These are phyloP conservation scores for Dascillus cervinus DNA, from an alignment of 2,888 invertebrate genomes.

Conservation along the genomic window DNA sequence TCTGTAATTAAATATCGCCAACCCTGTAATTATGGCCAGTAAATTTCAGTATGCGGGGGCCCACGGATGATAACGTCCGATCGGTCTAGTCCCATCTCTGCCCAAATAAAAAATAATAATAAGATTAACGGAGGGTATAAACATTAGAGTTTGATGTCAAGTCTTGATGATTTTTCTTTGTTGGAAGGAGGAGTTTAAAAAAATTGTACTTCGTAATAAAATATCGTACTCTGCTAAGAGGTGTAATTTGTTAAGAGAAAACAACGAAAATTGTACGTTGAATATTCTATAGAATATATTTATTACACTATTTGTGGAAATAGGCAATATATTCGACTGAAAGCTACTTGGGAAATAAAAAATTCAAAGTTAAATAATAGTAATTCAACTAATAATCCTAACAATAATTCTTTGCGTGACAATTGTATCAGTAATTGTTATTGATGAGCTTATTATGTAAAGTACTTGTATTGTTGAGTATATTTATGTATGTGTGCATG, in stretches of 20 bases:
- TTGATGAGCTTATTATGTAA: conserved; percentile 15
- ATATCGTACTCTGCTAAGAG: too few species aligned
- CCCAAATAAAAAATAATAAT: conserved; percentile 20
- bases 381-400: too few species aligned
- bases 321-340: too few species aligned
- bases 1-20: conserved; percentile 73
- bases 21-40: conserved; percentile 82
- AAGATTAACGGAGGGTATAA: conserved; percentile 24
- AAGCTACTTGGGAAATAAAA: too few species aligned
- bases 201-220: conserved; percentile 3
- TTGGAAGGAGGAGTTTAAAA: conserved; percentile 8
- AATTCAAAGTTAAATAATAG: too few species aligned
- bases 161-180: too few species aligned
- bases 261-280: conserved; percentile 1
- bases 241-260: conserved; percentile 2
- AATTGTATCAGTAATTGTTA: conserved; percentile 16
- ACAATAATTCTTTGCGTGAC: too few species aligned
- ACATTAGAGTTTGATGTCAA: conserved; percentile 18
- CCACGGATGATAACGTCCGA: conserved; percentile 42
- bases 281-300: too few species aligned
- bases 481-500: too few species aligned
- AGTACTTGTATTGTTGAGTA: conserved; percentile 13
- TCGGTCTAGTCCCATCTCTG: conserved; percentile 42
- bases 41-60: conserved; percentile 67
- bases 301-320: too few species aligned